Evolutionary conservation across 2,888 invertebrate species (phyloP).

Genomic region (Platycheirus rosarum): DNA sequence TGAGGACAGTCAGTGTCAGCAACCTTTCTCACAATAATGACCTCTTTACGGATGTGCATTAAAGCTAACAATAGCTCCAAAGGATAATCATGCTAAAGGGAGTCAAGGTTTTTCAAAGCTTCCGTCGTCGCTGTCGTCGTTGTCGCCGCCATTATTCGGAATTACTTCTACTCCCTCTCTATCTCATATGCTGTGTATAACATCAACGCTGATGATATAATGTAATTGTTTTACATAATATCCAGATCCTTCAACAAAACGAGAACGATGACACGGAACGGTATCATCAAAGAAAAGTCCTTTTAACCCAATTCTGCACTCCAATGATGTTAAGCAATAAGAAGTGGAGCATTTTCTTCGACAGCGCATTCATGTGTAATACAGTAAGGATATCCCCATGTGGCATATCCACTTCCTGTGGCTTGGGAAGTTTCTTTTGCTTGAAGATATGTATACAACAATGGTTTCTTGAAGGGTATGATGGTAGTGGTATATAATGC

Average conservation of each 20-base stretch:
- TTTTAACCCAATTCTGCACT: slow-evolving; percentile 67
- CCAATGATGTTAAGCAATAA: slow-evolving; percentile 53
- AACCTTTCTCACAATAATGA: slow-evolving; percentile 16
- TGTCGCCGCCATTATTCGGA: neutral
- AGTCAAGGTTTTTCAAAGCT: neutral
- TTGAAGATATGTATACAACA: no score
- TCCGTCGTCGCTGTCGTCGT: slow-evolving; percentile 5
- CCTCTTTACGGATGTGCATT: neutral
- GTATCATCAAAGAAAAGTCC: slow-evolving; percentile 28
- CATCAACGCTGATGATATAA: slow-evolving; percentile 47
- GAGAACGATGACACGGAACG: neutral
- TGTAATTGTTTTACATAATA: slow-evolving; percentile 56
- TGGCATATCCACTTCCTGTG: slow-evolving; percentile 12
- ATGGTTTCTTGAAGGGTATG: neutral
- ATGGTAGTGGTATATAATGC: slow-evolving; percentile 19
- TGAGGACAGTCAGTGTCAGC: slow-evolving; percentile 8
- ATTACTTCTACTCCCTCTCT: no score
- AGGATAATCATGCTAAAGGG: slow-evolving; percentile 9
- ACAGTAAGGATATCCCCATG: slow-evolving; percentile 64
- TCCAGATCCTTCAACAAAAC: slow-evolving; percentile 6
- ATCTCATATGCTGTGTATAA: slow-evolving; percentile 3
- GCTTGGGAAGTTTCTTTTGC: neutral
- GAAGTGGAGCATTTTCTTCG: slow-evolving; percentile 40
- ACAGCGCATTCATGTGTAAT: slow-evolving; percentile 55
- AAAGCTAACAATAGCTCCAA: slow-evolving; percentile 4